Evolutionary conservation across 2,113 vertebrate genomes (phyloP).

Genomic region (Canis aureus): DNA sequence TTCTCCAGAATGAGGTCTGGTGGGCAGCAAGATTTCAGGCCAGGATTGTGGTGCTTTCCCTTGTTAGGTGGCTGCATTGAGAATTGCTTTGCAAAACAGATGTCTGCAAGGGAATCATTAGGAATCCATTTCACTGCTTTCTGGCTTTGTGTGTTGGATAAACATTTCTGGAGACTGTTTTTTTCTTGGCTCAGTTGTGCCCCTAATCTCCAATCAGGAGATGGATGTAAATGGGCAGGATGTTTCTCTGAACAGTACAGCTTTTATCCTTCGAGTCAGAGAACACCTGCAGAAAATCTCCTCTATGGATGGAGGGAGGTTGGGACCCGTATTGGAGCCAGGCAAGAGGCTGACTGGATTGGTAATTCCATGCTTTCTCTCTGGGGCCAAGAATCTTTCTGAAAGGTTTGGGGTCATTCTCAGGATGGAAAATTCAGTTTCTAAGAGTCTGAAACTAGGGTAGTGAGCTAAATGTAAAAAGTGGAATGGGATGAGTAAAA

Average conservation of each 20-base stretch:
- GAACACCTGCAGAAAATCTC: background rate
- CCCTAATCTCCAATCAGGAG: background rate
- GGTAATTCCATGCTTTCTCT: background rate
- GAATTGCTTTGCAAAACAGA: background rate
- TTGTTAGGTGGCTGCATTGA: background rate
- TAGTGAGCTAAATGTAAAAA: background rate
- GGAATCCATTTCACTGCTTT: background rate
- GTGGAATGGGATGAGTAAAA: background rate
- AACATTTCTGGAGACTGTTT: background rate
- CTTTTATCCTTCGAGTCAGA: background rate
- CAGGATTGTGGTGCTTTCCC: background rate
- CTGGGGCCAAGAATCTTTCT: background rate
- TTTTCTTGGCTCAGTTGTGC: background rate
- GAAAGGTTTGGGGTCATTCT: background rate
- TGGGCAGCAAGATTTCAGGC: background rate
- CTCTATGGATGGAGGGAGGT: background rate
- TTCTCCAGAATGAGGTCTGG: background rate
- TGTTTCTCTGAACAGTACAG: background rate
- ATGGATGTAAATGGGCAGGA: background rate
- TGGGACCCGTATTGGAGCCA: background rate
- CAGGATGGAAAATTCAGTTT: background rate
- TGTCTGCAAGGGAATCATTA: background rate
- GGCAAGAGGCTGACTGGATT: background rate
- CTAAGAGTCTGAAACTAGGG: background rate
- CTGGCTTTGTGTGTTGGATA: background rate